Conservation (phyloP, 2,888 invertebrate species). For the Adelognathus sp. region DNA sequence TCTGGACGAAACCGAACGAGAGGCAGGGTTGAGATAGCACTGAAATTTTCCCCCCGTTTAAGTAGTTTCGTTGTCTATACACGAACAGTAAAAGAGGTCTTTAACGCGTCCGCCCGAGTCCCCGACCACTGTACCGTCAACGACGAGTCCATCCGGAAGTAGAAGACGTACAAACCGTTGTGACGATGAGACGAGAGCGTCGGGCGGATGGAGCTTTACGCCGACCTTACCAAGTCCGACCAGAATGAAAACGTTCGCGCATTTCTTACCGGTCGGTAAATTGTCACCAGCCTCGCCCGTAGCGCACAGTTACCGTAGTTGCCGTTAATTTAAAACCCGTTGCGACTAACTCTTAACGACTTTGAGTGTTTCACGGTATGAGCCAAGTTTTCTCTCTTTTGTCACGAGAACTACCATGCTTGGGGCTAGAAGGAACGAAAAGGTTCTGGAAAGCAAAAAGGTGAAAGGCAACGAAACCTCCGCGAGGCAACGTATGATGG, state of each 20-base stretch:
- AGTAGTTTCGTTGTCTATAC: constrained; percentile 9
- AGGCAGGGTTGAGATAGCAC: background rate
- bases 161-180: constrained; percentile 3
- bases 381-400: constrained; percentile 64
- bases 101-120: background rate
- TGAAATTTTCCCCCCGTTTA: background rate
- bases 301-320: constrained; percentile 52
- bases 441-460: background rate
- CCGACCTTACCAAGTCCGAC: too few species aligned
- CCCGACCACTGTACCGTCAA: background rate
- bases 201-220: background rate
- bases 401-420: constrained; percentile 25
- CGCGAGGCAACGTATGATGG: constrained; percentile 38
- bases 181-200: constrained; percentile 31
- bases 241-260: constrained; percentile 32
- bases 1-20: background rate
- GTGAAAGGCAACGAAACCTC: constrained; percentile 31
- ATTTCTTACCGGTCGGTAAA: constrained; percentile 51
- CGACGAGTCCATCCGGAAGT: constrained; percentile 27
- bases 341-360: constrained; percentile 66
- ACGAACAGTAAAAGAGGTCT: background rate
- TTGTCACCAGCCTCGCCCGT: constrained; percentile 64
- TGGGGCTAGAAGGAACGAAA: constrained; percentile 17
- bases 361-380: constrained; percentile 54
- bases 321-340: constrained; percentile 67